These are phyloP conservation scores for Stenolophus ochropezus DNA, from an alignment of 2,888 invertebrate species.

Conservation along the genomic window DNA sequence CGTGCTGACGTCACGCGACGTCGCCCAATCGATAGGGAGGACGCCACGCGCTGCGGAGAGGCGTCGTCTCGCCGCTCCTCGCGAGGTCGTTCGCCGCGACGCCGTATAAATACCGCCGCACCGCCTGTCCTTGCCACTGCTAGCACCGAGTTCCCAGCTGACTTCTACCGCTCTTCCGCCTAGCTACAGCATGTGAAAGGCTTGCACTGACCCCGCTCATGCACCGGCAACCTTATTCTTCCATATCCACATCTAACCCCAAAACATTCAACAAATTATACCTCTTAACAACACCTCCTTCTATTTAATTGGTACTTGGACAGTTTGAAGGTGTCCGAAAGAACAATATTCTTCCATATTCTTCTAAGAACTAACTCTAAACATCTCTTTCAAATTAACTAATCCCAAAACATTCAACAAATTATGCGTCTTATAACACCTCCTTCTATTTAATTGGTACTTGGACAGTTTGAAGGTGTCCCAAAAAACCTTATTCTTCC, in stretches of 20 bases:
- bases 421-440: too few relatives aligned
- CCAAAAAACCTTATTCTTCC: too few relatives aligned
- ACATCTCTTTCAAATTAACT: too few relatives aligned
- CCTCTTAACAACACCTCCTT: too few relatives aligned
- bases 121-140: constrained; percentile 22
- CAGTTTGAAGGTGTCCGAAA: too few relatives aligned
- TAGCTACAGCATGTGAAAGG: constrained; percentile 58
- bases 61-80: constrained; percentile 66
- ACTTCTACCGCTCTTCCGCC: constrained; percentile 34
- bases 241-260: not conserved
- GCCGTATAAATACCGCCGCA: constrained; percentile 62
- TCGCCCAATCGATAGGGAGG: constrained; percentile 46
- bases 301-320: too few relatives aligned
- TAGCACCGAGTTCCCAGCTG: constrained; percentile 36
- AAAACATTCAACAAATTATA: too few relatives aligned
- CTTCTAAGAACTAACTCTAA: too few relatives aligned
- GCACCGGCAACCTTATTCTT: constrained; percentile 3
- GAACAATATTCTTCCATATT: too few relatives aligned
- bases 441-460: too few relatives aligned
- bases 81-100: constrained; percentile 33
- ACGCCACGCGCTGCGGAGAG: constrained; percentile 54
- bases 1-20: constrained; percentile 47
- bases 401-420: too few relatives aligned
- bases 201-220: constrained; percentile 33
- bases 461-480: too few relatives aligned